Conservation (phyloP, 1,140 invertebrate species). For the Lasaia peninsularis region DNA sequence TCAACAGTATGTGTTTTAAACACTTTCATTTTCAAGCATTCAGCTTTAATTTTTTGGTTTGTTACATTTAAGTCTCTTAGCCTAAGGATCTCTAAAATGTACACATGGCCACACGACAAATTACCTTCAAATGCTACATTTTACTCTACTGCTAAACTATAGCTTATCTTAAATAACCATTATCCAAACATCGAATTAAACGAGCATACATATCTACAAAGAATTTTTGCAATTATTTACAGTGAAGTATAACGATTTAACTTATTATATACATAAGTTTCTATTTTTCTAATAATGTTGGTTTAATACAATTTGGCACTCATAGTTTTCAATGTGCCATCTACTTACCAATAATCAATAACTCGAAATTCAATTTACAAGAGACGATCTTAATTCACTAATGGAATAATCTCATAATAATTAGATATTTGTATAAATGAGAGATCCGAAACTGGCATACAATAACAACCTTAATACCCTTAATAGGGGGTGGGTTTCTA, state of each 20-base stretch:
- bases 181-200: slow-evolving; percentile 34
- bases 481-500: neutral
- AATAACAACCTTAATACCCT: slow-evolving; percentile 22
- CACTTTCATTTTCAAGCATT: slow-evolving; percentile 75
- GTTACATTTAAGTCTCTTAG: slow-evolving; percentile 61
- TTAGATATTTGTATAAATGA: slow-evolving; percentile 52
- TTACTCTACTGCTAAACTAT: slow-evolving; percentile 39
- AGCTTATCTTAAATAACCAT: slow-evolving; percentile 28
- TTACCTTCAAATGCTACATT: slow-evolving; percentile 42
- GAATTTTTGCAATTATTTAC: slow-evolving; percentile 37
- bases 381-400: slow-evolving; percentile 63
- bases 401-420: slow-evolving; percentile 73
- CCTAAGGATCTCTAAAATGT: slow-evolving; percentile 47
- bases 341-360: slow-evolving; percentile 27
- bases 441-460: slow-evolving; percentile 68
- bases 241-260: slow-evolving; percentile 37
- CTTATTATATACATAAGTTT: slow-evolving; percentile 54
- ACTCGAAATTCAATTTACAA: slow-evolving; percentile 24
- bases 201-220: slow-evolving; percentile 43
- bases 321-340: slow-evolving; percentile 19
- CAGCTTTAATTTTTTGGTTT: slow-evolving; percentile 74
- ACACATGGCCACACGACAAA: slow-evolving; percentile 65
- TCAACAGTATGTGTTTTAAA: slow-evolving; percentile 66
- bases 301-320: slow-evolving; percentile 52
- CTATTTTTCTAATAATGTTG: slow-evolving; percentile 50